These are phyloP conservation scores for Psittacara wagleri DNA, from an alignment of 2,113 vertebrate genomes.

Conservation along the genomic window DNA sequence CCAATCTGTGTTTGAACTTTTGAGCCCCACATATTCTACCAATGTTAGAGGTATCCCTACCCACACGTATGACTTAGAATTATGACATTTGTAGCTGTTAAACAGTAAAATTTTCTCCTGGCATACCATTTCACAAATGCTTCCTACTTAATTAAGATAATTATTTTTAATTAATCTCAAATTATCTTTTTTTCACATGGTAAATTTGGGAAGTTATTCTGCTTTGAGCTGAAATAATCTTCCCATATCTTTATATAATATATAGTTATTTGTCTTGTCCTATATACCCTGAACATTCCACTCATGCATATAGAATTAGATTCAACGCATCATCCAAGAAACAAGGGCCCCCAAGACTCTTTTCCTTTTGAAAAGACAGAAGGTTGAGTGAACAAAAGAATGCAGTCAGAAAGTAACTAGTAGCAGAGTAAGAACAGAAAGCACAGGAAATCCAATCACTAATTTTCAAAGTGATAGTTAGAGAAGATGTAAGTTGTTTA, in stretches of 20 bases:
- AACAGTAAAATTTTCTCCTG: not conserved
- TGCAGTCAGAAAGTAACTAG: not conserved
- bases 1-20: not conserved
- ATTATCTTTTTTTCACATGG: not conserved
- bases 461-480: not conserved
- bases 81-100: not conserved
- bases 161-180: not conserved
- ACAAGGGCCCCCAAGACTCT: not conserved
- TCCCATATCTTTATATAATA: not conserved
- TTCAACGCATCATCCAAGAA: not conserved
- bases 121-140: not conserved
- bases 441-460: not conserved
- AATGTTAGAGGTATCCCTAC: not conserved
- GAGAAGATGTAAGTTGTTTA: not conserved
- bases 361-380: not conserved
- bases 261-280: not conserved
- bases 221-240: not conserved
- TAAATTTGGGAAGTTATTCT: not conserved
- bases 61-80: accelerated
- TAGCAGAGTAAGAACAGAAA: not conserved
- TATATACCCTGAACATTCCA: not conserved
- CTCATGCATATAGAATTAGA: not conserved
- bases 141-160: not conserved
- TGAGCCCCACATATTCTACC: not conserved
- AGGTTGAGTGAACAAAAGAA: not conserved